Evolutionary conservation across 1,140 invertebrate species (phyloP).

Genomic region (Heliothis virescens): DNA sequence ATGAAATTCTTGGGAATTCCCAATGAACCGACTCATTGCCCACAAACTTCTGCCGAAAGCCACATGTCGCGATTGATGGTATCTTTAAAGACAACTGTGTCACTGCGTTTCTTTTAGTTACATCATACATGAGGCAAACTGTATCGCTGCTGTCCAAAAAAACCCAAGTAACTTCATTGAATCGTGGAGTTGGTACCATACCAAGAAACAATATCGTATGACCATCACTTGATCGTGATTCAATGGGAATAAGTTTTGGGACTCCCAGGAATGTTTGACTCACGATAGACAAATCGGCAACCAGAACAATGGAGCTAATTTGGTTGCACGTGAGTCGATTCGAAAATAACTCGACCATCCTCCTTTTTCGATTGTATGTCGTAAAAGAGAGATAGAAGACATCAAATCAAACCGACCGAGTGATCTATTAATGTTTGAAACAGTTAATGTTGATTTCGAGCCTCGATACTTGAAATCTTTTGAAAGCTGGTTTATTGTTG

Average conservation of each 20-base stretch:
- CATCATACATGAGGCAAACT: slow-evolving; percentile 14
- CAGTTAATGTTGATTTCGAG: slow-evolving; percentile 3
- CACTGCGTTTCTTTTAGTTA: not conserved
- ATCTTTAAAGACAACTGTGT: slow-evolving; percentile 19
- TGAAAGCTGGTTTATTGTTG: slow-evolving; percentile 37
- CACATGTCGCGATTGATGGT: not conserved
- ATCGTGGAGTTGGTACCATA: slow-evolving; percentile 1
- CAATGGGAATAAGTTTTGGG: slow-evolving; percentile 37
- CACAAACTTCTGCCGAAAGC: not conserved
- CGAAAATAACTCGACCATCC: slow-evolving; percentile 8
- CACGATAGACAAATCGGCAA: slow-evolving; percentile 42
- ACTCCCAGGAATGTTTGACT: slow-evolving; percentile 46
- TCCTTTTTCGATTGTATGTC: slow-evolving; percentile 19
- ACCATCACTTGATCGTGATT: not conserved
- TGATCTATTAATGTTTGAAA: slow-evolving; percentile 39
- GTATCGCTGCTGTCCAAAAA: not conserved
- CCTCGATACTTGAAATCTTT: slow-evolving; percentile 39
- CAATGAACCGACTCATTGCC: too few species aligned
- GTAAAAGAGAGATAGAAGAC: slow-evolving; percentile 18
- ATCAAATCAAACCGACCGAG: slow-evolving; percentile 7
- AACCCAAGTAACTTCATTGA: slow-evolving; percentile 14
- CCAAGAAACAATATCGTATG: slow-evolving; percentile 39
- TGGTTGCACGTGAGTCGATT: slow-evolving; percentile 31
- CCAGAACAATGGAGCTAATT: slow-evolving; percentile 42
- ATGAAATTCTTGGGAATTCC: not conserved